Percentiles rank a stretch among this genome's conserved stretches.
Conservation (phyloP, 1,140 invertebrate genomes). For the Teleogryllus occipitalis region DNA sequence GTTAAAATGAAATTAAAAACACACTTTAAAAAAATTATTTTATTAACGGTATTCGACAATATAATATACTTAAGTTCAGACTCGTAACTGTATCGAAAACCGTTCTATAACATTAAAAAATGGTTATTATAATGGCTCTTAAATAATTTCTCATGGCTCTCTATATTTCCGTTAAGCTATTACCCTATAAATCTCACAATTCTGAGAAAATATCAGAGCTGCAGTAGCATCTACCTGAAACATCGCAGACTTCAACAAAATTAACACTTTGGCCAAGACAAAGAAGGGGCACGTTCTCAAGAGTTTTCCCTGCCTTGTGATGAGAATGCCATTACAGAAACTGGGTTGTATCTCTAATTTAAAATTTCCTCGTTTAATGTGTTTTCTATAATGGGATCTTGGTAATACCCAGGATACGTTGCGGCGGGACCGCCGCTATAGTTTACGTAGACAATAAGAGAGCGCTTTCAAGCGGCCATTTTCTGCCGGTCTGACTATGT, state of each 20-base stretch:
- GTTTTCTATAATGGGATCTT: background rate
- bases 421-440: background rate
- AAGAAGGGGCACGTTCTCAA: background rate
- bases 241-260: background rate
- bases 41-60: no score
- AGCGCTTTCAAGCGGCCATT: background rate
- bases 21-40: no score
- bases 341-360: background rate
- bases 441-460: background rate
- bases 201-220: background rate
- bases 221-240: background rate
- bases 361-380: constrained; percentile 1
- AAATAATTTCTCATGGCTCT: no score
- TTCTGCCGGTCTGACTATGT: background rate
- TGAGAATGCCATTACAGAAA: background rate
- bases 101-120: no score
- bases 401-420: background rate
- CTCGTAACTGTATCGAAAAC: no score
- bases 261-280: background rate
- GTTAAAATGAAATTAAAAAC: no score
- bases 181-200: background rate
- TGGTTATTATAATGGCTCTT: no score
- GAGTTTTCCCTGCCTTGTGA: background rate
- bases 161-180: background rate
- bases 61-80: no score